Evolutionary conservation across 2,797 vertebrate genomes (phyloP).

Genomic region (Pseudomugil gertrudae): DNA sequence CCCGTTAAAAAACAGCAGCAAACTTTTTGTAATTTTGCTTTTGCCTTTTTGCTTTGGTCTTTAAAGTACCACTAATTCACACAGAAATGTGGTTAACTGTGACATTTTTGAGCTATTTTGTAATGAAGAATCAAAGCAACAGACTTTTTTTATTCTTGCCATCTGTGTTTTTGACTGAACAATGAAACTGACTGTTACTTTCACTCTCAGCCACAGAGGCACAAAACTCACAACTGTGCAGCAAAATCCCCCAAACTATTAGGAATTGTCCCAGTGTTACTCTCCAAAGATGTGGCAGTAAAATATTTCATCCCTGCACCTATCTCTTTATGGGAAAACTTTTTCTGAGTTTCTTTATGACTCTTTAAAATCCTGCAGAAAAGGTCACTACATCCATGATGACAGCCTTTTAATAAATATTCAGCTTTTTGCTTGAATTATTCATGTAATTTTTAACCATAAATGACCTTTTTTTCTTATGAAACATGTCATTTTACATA

Average conservation of each 20-base stretch:
- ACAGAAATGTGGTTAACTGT: not conserved
- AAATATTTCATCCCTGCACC: not conserved
- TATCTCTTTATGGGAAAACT: conserved; percentile 56
- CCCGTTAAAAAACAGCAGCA: conserved; percentile 47
- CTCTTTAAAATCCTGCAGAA: conserved; percentile 66
- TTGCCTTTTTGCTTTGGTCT: too few species aligned
- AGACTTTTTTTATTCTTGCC: not conserved
- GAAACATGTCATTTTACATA: not conserved
- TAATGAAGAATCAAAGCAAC: not conserved
- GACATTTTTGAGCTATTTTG: not conserved
- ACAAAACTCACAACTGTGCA: not conserved
- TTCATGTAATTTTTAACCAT: not conserved
- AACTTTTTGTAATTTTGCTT: not conserved
- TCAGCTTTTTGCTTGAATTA: not conserved
- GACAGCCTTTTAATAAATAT: not conserved
- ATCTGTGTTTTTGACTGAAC: not conserved
- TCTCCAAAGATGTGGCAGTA: not conserved
- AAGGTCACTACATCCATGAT: accelerated
- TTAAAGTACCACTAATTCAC: not conserved
- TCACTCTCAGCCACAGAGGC: not conserved
- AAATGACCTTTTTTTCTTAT: not conserved
- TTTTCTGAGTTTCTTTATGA: conserved; percentile 32
- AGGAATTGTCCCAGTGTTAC: not conserved
- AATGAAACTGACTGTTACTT: not conserved
- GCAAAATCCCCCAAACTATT: not conserved